Evolutionary conservation across 2,888 invertebrate species (phyloP).

Genomic region (Eupithecia subumbrata): DNA sequence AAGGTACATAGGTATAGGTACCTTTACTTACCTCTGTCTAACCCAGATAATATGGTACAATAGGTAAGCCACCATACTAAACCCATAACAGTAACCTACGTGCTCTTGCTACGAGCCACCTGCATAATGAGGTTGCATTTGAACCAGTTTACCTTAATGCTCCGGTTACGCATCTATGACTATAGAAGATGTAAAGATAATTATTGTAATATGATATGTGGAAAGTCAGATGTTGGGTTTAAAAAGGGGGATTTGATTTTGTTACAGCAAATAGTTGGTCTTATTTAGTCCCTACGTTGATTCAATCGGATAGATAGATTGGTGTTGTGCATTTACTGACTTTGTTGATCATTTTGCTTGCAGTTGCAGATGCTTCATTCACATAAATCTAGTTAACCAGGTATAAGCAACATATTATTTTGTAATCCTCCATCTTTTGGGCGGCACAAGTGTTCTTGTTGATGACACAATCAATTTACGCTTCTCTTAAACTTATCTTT

Average conservation of each 20-base stretch:
- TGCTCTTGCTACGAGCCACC: neutral
- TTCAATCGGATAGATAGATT: neutral
- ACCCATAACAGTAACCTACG: neutral
- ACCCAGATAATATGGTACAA: neutral
- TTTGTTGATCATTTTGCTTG: neutral
- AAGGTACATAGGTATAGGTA: no score
- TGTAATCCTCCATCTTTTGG: neutral
- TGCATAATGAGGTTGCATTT: constrained; percentile 19
- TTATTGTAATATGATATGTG: neutral
- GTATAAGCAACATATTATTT: neutral
- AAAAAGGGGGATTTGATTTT: neutral
- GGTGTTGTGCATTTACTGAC: neutral
- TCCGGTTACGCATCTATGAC: constrained; percentile 30
- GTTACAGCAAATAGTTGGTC: neutral
- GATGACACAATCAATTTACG: neutral
- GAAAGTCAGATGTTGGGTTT: constrained; percentile 18
- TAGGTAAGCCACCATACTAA: neutral
- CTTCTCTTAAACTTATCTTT: neutral
- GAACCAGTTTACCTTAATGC: constrained; percentile 20
- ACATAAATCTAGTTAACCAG: neutral
- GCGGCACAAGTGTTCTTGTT: neutral
- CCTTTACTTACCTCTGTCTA: no score
- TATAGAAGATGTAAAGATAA: constrained; percentile 32
- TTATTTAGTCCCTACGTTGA: neutral
- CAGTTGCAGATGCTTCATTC: neutral